Evolutionary conservation across 2,113 vertebrate genomes (phyloP).

Genomic region (Platysternon megacephalum): DNA sequence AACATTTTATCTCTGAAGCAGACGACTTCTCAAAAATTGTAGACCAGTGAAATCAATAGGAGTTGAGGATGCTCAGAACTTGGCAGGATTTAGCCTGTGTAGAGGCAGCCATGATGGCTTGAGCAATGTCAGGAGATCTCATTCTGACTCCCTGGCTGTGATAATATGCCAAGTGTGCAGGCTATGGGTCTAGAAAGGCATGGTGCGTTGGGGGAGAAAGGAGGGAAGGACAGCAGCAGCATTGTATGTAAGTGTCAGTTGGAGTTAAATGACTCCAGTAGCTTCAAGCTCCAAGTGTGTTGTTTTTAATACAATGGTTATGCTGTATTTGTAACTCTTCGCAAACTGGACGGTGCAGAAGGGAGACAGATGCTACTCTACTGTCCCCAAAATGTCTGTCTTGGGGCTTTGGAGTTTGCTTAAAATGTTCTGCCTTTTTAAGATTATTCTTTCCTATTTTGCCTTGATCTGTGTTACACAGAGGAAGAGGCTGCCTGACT

Average conservation of each 20-base stretch:
- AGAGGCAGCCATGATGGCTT: background rate
- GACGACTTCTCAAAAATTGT: too few species aligned
- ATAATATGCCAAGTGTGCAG: background rate
- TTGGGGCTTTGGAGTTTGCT: background rate
- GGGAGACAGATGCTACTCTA: background rate
- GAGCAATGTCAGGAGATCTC: background rate
- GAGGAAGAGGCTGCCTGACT: background rate
- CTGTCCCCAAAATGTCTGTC: background rate
- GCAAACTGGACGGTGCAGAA: background rate
- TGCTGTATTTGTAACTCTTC: background rate
- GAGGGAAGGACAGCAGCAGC: background rate
- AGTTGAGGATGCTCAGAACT: background rate
- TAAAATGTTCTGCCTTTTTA: background rate
- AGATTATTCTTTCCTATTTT: background rate
- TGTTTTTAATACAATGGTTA: background rate
- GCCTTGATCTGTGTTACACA: accelerated
- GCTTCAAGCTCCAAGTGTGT: background rate
- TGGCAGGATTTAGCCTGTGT: background rate
- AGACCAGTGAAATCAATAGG: too few species aligned
- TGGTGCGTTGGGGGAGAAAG: background rate
- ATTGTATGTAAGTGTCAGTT: background rate
- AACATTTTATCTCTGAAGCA: too few species aligned
- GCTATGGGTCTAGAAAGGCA: background rate
- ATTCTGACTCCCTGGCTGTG: background rate
- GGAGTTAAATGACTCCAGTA: background rate